These are phyloP conservation scores for Felis chaus DNA, from an alignment of 2,113 vertebrate species.

Conservation along the genomic window DNA sequence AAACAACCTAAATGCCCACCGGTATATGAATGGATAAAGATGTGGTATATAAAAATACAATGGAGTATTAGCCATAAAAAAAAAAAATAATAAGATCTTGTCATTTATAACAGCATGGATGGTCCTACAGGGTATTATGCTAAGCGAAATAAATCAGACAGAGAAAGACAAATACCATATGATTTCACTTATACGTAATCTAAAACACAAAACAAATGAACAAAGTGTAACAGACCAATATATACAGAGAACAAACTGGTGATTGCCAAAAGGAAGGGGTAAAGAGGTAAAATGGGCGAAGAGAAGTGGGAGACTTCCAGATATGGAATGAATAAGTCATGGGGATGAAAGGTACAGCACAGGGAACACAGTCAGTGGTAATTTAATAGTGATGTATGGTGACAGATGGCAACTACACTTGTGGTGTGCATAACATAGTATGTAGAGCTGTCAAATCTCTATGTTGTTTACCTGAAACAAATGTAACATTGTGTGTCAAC, in stretches of 20 bases:
- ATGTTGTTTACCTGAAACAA: neutral
- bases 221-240: neutral
- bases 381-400: neutral
- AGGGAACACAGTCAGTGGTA: neutral
- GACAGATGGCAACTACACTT: neutral
- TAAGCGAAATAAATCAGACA: neutral
- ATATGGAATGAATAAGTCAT: neutral
- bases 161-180: neutral
- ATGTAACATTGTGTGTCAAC: neutral
- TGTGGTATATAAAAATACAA: neutral
- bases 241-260: neutral
- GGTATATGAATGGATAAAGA: neutral
- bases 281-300: neutral
- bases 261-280: neutral
- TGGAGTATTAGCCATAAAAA: neutral
- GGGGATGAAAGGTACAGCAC: neutral
- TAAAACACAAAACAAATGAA: neutral
- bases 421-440: neutral
- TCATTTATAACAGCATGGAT: neutral
- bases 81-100: neutral
- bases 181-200: neutral
- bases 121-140: neutral
- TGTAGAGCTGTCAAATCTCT: neutral
- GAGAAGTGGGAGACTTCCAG: neutral
- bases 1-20: neutral